Evolutionary conservation across 2,113 vertebrate species (phyloP).

Genomic region (Anolis sagrei): DNA sequence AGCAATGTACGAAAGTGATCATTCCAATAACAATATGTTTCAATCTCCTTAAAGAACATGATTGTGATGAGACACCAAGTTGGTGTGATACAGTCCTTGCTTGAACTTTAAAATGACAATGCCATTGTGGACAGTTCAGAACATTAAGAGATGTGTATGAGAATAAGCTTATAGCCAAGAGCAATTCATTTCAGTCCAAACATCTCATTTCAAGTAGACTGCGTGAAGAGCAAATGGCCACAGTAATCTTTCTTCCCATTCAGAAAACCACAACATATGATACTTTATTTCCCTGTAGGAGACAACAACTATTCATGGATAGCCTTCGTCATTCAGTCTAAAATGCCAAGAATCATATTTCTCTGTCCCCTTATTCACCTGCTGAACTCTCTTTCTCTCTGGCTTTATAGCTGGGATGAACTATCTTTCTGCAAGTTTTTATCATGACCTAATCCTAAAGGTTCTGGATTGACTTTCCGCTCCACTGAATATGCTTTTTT

Average conservation of each 20-base stretch:
- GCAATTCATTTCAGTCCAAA: not conserved
- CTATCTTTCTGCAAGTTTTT: conserved; percentile 29
- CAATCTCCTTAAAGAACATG: no score
- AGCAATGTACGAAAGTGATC: no score
- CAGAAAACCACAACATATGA: not conserved
- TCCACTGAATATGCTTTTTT: conserved; percentile 34
- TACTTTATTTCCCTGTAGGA: conserved; percentile 40
- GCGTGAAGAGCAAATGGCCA: not conserved
- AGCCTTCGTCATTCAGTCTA: conserved; percentile 54
- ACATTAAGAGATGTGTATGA: no score
- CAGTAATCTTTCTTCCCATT: not conserved
- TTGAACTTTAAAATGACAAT: no score
- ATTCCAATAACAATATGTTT: no score
- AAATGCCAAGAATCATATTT: conserved; percentile 44
- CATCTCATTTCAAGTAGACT: not conserved
- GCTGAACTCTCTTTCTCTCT: conserved; percentile 6
- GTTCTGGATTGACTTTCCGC: conserved; percentile 23
- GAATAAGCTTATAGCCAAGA: no score
- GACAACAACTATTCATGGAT: conserved; percentile 13
- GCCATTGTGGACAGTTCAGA: no score
- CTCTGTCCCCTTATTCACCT: conserved; percentile 16
- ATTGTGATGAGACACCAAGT: no score
- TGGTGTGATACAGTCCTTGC: no score
- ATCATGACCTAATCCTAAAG: not conserved
- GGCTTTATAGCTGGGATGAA: conserved; percentile 40